Evolutionary conservation across 2,113 vertebrate genomes (phyloP), one percentile per base, ranked within the genome.

Genomic region (Mionectes macconnelli): DNA sequence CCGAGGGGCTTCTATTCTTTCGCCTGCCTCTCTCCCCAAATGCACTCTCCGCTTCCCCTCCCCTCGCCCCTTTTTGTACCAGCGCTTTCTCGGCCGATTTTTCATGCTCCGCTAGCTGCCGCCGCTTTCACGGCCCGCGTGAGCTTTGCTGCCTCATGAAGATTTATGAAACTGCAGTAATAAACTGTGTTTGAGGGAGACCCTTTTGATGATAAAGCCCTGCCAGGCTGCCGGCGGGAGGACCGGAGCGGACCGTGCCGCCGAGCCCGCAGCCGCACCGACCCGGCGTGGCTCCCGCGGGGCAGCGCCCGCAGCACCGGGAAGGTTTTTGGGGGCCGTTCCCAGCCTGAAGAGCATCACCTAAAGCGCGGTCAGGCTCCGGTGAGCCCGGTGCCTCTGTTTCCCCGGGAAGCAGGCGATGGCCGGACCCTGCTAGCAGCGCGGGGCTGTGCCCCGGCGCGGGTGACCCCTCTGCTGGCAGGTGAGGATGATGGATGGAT

Each of bases 111-210:
- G 88, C 87, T 96, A 68, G 60, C 31, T 19, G 90, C 86, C 64
- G 14, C 5, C 31, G 84, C 94, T 64, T 39, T 62, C 96, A 16
- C 72, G 35, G 92, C 94, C 94, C 79, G 64, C 49, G 9, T 9
- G 73, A 66, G 96, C 89, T 70, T 60, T 0, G 89, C 95, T 53
- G 92, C 95, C 57, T 74, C 77, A 7, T 15, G 96, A 88, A 96
- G 94, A 97, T 96, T 97, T 91, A 96, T 81, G 90, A 64, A 94
- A 89, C 97, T 94, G 95, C 96, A 97, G 96, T 87, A 81, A 94
- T 95, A 91, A 96, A 91, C 95, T 87, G 91, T 80, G 82, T 79
- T 93, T 56, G 91, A 94, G 3, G 79, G 47, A 84, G 95, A 22
- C 75, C 75, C 50, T 50, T 21, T 24, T 62, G 33, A 31, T 19